A percentile compares a stretch with the other conserved stretches of the same genome.
Evolutionary conservation across 2,797 vertebrate genomes (phyloP).

Genomic region (Synaphobranchus kaupii): DNA sequence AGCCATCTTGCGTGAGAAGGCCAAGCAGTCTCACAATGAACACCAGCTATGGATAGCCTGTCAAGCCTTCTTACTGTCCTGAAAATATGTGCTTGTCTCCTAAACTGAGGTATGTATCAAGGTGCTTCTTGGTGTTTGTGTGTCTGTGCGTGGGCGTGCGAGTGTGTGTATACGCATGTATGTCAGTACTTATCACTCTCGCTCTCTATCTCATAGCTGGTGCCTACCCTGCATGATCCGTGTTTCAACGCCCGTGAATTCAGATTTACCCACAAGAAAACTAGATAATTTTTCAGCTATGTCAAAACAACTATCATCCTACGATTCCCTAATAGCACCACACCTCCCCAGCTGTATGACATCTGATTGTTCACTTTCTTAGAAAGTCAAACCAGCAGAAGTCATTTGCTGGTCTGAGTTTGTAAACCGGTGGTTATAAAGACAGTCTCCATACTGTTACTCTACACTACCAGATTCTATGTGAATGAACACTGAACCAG

Average conservation of each 20-base stretch:
- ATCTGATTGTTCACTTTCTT: not conserved
- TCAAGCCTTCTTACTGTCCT: constrained; percentile 53
- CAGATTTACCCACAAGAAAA: not conserved
- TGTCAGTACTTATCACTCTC: not conserved
- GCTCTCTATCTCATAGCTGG: not conserved
- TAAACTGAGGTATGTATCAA: constrained; percentile 45
- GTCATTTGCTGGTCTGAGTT: not conserved
- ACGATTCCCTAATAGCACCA: constrained; percentile 8
- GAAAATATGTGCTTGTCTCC: constrained; percentile 57
- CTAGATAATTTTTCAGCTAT: not conserved
- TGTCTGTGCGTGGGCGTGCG: not conserved
- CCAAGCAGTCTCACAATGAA: constrained; percentile 27
- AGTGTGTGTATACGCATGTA: not conserved
- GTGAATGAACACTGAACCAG: not conserved
- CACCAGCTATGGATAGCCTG: constrained; percentile 57
- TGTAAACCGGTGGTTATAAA: not conserved
- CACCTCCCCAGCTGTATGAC: not conserved
- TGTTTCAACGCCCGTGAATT: not conserved
- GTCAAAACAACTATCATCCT: not conserved
- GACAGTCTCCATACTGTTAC: not conserved
- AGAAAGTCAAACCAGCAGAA: not conserved
- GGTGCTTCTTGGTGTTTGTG: constrained; percentile 28
- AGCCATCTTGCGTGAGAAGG: constrained; percentile 64
- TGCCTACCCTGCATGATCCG: not conserved
- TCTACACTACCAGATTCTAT: not conserved